These are phyloP conservation scores for Imbricaverruca yamaguchii DNA, from an alignment of 2,888 invertebrate genomes.

Conservation along the genomic window DNA sequence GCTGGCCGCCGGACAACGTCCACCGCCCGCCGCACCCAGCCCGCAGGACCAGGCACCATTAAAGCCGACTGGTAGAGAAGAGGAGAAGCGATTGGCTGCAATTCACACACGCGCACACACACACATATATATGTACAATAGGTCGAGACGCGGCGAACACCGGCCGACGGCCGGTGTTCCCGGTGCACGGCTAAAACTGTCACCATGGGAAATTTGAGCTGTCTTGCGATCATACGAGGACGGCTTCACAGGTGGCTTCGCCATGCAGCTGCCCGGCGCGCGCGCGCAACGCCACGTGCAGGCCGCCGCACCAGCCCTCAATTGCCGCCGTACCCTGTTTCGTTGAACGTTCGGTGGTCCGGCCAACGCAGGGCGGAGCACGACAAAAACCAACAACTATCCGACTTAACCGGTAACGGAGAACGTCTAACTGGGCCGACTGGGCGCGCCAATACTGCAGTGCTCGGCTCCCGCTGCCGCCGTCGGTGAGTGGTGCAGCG, in stretches of 20 bases:
- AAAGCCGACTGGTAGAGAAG: slow-evolving; percentile 20
- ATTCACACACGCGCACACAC: not conserved
- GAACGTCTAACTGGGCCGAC: no score
- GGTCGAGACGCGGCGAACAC: not conserved
- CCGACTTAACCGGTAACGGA: no score
- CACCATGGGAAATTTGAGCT: slow-evolving; percentile 14
- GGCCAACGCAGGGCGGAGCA: not conserved
- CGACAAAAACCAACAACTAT: not conserved
- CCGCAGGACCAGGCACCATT: slow-evolving; percentile 6
- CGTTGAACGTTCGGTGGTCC: not conserved
- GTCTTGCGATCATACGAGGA: slow-evolving; percentile 3
- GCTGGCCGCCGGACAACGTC: not conserved
- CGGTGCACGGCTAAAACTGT: not conserved
- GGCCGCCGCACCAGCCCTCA: no score
- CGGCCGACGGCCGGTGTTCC: not conserved
- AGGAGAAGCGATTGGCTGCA: not conserved
- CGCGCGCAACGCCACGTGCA: no score
- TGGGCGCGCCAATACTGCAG: no score
- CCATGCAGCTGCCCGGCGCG: not conserved
- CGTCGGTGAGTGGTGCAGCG: not conserved
- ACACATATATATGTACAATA: not conserved
- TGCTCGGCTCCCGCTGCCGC: not conserved
- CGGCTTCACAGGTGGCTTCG: not conserved
- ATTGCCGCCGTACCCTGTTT: not conserved
- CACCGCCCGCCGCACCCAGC: not conserved